Base-by-base conservation (phyloP, 2,113 vertebrate genomes). In the Zootoca vivipara region DNA sequence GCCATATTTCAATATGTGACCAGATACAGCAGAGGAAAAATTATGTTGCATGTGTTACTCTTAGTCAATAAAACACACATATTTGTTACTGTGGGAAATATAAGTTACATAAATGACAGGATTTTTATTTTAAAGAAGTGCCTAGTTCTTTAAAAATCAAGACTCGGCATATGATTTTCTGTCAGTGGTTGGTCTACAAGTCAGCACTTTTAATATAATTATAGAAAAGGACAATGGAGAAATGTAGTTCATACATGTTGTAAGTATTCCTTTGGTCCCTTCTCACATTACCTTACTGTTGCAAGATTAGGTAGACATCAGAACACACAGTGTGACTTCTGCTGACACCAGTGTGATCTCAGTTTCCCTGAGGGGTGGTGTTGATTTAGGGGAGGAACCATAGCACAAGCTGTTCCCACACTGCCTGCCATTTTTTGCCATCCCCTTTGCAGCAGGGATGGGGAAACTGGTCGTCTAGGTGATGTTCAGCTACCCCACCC, bases 31-130 rank as follows among this genome's bases (percentile, higher is more conserved):
- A 89, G 83, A 91, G 85, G 92, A 85, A 92, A 93, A 90, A 91
- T 93, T 93, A 89, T 94, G 90, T 94, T 89, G 86, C 89, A 89
- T 90, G 67, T 92, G 86, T 92, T 92, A 94, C 77, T 91, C 89
- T 93, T 93, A 88, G 88, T 75, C 35, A 67, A 78, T 91, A 90
- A 91, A 89, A 67, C 38, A 83, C 80, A 77, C 56, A 75, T 65
- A 83, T 85, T 88, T 88, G 40, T 83, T 77, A 69, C 80, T 77
- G 78, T 58, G 73, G 80, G 30, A 83, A 56, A 75, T 65, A 77
- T 64, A 64, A 81, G 35, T 82, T 82, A 75, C 72, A 77, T 10
- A 87, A 82, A 67, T 67, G 62, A 52, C 40, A 56, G 18, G 38
- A 12, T 16, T 62, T 85, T 75, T 64, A 62, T 77, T 88, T 75